Evolutionary conservation across 2,797 vertebrate species (phyloP).

Genomic region (Phyllotis vaccarum): DNA sequence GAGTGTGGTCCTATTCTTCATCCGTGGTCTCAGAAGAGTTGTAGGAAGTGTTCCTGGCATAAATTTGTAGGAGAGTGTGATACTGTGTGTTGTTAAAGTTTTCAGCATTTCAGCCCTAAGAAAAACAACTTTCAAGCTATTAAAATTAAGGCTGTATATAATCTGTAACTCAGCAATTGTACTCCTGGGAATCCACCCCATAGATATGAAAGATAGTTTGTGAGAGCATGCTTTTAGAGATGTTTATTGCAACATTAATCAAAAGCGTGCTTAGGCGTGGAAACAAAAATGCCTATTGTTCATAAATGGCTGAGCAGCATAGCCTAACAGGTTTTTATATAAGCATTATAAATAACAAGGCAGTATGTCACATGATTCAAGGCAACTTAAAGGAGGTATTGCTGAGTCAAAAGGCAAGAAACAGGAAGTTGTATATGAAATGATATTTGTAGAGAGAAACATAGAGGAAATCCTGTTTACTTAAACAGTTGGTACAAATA

Average conservation of each 20-base stretch:
- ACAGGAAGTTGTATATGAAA: neutral
- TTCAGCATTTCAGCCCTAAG: neutral
- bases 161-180: neutral
- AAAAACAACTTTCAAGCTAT: neutral
- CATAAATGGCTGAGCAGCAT: neutral
- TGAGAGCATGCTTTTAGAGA: neutral
- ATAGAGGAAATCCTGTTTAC: neutral
- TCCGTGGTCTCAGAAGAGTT: neutral
- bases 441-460: neutral
- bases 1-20: neutral
- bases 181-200: neutral
- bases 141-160: constrained; percentile 31
- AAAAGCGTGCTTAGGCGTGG: neutral
- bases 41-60: neutral
- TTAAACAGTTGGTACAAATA: neutral
- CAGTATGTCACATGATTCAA: neutral
- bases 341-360: neutral
- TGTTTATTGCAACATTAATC: neutral
- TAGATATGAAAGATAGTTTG: neutral
- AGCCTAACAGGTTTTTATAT: neutral
- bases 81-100: neutral
- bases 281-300: neutral
- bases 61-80: neutral
- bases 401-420: constrained; percentile 8
- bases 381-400: neutral